These are phyloP conservation scores for Trachurus trachurus DNA, from an alignment of 2,797 vertebrate genomes.

Conservation along the genomic window DNA sequence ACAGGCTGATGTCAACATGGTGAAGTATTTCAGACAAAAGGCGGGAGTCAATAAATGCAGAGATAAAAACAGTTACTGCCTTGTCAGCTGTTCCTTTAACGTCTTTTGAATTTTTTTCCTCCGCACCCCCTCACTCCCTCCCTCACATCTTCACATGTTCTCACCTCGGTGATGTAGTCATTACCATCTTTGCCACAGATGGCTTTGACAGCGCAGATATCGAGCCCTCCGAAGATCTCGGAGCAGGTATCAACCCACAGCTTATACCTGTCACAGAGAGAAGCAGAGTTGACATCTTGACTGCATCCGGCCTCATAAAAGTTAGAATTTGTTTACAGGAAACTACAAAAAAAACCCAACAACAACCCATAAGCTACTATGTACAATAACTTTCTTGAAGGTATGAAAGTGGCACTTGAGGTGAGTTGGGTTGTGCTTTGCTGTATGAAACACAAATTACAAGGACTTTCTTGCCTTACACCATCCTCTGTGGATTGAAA, in stretches of 20 bases:
- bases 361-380: not conserved
- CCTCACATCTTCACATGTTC: constrained; percentile 13
- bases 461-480: not conserved
- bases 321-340: not conserved
- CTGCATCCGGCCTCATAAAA: constrained; percentile 1
- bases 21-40: constrained; percentile 25
- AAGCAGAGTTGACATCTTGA: not conserved
- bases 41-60: constrained; percentile 21
- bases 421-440: not conserved
- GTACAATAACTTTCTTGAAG: not conserved
- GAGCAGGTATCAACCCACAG: constrained; percentile 97
- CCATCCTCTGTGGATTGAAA: not conserved
- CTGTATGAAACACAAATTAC: constrained; percentile 10
- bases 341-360: not conserved
- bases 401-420: not conserved
- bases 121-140: not conserved
- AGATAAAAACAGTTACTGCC: not conserved
- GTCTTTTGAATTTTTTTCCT: constrained; percentile 1
- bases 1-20: constrained; percentile 20
- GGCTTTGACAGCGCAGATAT: constrained; percentile 98
- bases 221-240: constrained; percentile 95
- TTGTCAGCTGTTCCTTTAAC: not conserved
- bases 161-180: constrained; percentile 99
- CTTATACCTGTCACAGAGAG: constrained; percentile 86
- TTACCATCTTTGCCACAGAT: constrained; percentile 98